Base-by-base conservation (phyloP, 2,113 vertebrate genomes). In the Conger conger region DNA sequence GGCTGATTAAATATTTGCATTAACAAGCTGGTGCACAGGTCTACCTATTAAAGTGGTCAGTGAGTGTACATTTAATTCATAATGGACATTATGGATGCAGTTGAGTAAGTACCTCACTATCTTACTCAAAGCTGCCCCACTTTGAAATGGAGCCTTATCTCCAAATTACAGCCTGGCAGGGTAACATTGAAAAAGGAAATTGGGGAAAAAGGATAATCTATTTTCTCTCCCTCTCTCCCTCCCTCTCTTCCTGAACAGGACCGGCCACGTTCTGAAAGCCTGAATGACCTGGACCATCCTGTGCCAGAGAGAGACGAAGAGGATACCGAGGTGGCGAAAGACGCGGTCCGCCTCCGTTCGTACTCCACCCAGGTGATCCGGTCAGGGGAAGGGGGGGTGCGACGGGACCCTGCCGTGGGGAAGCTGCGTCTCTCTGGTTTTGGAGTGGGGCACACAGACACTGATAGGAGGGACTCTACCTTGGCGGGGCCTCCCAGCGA, bases 271-370 rank as follows among this genome's bases (percentile, higher is more conserved):
- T 95, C 95, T 37, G 92, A 95, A 54, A 94, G 92, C 40, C 87
- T 94, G 40, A 95, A 93, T 76, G 95, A 95, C 85, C 88, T 95
- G 83, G 93, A 93, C 18, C 91, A 82, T 35, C 92, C 93, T 13
- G 91, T 92, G 37, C 93, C 94, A 81, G 94, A 95, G 85, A 93
- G 91, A 35, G 94, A 95, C 27, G 87, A 90, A 3, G 83, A 84
- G 63, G 90, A 83, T 73, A 87, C 88, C 57, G 88, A 86, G 11
- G 23, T 85, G 40, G 63, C 60, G 50, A 86, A 89, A 57, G 88
- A 91, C 83, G 57, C 84, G 15, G 60, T 81, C 18, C 88, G 89
- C 53, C 88, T 91, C 83, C 84, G 38, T 35, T 92, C 92, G 54
- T 86, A 88, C 79, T 83, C 85, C 40, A 89, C 60, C 15, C 90